Conservation (phyloP, 2,113 vertebrate genomes). For the pig (Sus scrofa) region T2T-Sscrofa CM000826.6:113749001-113749500, state of each 20-base stretch:
- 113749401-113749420: not conserved
- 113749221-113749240: not conserved
- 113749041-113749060: not conserved
- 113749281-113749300: not conserved
- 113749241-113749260: not conserved
- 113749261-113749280: not conserved
- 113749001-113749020: not conserved
- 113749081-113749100: constrained; percentile 26
- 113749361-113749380: not conserved
- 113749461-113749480: not conserved
- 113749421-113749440: not conserved
- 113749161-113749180: not conserved
- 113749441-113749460: not conserved
- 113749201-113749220: not conserved
- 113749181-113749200: not conserved
- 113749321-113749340: not conserved
- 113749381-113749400: not conserved
- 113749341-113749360: not conserved
- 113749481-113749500: not conserved
- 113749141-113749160: not conserved
- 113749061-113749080: not conserved
- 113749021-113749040: not conserved
- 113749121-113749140: not conserved
- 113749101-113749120: not conserved
- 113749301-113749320: not conserved